Percentiles rank a stretch among this genome's conserved stretches.
Conservation (phyloP, 2,888 invertebrate species). For the Ischnura elegans region DNA sequence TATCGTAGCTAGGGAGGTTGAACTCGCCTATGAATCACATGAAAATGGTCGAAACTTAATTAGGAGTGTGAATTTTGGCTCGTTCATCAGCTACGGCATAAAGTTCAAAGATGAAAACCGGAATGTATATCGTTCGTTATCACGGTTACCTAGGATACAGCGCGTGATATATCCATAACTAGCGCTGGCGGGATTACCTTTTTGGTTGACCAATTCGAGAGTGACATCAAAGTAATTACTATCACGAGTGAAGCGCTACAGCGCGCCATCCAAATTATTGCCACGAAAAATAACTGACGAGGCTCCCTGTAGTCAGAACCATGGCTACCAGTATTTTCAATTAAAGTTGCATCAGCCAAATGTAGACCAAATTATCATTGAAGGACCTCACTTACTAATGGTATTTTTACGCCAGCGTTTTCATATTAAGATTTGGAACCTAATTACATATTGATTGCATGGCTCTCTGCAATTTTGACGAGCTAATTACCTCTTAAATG, state of each 20-base stretch:
- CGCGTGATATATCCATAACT: not conserved
- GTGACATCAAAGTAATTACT: not conserved
- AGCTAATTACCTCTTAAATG: not conserved
- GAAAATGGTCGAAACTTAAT: not conserved
- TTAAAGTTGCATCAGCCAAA: not conserved
- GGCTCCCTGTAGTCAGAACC: not conserved
- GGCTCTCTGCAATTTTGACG: not conserved
- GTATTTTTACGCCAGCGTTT: no score
- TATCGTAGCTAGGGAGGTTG: not conserved
- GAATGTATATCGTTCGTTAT: not conserved
- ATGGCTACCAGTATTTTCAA: not conserved
- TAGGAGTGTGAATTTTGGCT: not conserved
- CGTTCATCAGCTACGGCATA: not conserved
- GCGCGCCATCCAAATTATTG: not conserved
- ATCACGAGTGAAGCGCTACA: not conserved
- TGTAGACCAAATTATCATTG: no score
- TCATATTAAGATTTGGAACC: no score
- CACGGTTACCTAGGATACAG: not conserved
- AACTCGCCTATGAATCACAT: not conserved
- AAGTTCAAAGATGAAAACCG: not conserved
- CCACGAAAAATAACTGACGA: not conserved
- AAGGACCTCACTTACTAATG: no score
- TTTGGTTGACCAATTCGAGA: not conserved
- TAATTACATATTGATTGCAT: not conserved
- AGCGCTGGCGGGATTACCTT: not conserved